Percentiles rank a stretch among this genome's conserved stretches.
Conservation (phyloP, 53 echinoderm and acorn worm species). For the Apostichopus leukothele region DNA sequence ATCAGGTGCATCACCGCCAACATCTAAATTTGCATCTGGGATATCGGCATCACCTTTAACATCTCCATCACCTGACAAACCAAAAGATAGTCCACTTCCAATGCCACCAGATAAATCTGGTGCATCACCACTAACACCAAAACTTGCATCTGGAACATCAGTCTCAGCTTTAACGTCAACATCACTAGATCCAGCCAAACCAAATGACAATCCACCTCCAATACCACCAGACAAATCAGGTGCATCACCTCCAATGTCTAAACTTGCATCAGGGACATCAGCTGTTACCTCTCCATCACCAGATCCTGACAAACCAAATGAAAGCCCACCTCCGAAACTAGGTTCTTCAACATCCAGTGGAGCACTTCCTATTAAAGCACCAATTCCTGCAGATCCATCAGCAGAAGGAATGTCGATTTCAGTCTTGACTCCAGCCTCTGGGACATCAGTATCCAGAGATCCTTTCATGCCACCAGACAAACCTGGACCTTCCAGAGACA, state of each 20-base stretch:
- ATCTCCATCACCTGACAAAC: not conserved
- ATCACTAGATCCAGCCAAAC: conserved; percentile 7
- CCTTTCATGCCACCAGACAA: conserved; percentile 25
- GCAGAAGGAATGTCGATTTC: conserved; percentile 46
- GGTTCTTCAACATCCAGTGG: not conserved
- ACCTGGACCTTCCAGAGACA: conserved; percentile 23
- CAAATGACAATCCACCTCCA: conserved; percentile 20
- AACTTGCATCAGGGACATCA: conserved; percentile 16
- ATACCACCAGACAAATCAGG: conserved; percentile 20
- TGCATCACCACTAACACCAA: not conserved
- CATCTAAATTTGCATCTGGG: not conserved
- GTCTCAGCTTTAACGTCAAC: not conserved
- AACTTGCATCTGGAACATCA: conserved; percentile 25
- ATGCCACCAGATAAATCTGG: conserved; percentile 37
- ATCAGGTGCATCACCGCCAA: conserved; percentile 5
- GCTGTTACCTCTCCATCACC: conserved; percentile 15
- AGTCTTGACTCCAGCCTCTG: conserved; percentile 44
- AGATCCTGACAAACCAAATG: not conserved
- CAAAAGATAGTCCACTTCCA: conserved; percentile 30
- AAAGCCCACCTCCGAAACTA: not conserved
- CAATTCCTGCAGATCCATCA: conserved; percentile 9
- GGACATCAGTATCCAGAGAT: conserved; percentile 24
- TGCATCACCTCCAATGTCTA: conserved; percentile 25
- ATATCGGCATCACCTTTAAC: not conserved
- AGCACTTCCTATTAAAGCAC: conserved; percentile 13